Evolutionary conservation across 2,888 invertebrate genomes (phyloP), one percentile per base, ranked within the genome.

Genomic region (Brachynemurus nebulosus): DNA sequence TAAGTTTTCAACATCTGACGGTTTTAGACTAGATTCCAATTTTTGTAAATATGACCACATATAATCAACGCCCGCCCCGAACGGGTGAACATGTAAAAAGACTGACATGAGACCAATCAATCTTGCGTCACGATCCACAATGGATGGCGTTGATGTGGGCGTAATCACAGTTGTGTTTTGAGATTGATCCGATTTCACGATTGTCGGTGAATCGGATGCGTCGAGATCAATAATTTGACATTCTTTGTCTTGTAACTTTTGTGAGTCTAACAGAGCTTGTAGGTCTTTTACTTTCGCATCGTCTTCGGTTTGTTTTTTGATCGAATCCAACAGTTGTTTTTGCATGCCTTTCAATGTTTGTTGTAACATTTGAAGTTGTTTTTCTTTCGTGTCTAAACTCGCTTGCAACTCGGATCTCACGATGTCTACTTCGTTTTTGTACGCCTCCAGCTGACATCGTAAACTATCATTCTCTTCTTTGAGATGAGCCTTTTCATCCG

Each of bases 61-160:
- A 64, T 89, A 88, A 61, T 89, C 90, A 2, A 89, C 72, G 47
- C 85, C 86, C 2, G 92, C 91, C 38, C 95, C 95, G 58, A 85
- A 84, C 0, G 93, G 95, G 66, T 95, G 93, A 30, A 95, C 86
- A 65, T 89, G 79, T 42, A 95, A 72, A 66, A 91, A 95, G 6
- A 90, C 85, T 4, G 92, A 84, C 55, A 90, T 81, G 45, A 95
- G 71, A 47, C 86, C 86, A 52, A 89, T 80, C n/a, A 88, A 69
- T 60, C 78, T 80, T 0, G 86, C 88, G 59, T 81, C 80, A 45
- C 66, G 68, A 52, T 74, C 74, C 18, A 65, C 65, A 45, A 70
- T 58, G 18, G 48, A 44, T 16, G 49, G 48, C n/a, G 41, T 18
- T 6, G 43, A 8, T 2, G 42, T 17, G 14, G 36, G 12, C 6